phyloP scores from a whole-genome alignment of 2,797 vertebrate species.

The Sebastes steindachneri region DNA sequence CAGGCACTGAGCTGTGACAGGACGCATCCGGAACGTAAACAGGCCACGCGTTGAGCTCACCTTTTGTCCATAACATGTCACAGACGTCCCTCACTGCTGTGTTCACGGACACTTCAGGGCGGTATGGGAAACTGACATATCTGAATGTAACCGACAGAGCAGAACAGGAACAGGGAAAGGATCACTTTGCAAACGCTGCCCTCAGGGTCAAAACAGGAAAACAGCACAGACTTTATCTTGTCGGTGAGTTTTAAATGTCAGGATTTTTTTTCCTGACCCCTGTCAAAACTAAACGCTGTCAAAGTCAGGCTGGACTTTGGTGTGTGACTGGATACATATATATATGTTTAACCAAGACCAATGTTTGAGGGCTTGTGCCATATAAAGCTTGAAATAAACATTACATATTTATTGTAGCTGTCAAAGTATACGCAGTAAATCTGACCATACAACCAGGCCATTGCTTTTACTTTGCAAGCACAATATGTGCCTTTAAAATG shows the following conservation, averaged over 20 bases:
- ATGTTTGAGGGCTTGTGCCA: not conserved
- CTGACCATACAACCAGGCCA: not conserved
- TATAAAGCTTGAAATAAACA: not conserved
- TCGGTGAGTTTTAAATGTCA: slow-evolving; percentile 63
- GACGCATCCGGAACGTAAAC: slow-evolving; percentile 45
- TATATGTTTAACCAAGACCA: slow-evolving; percentile 7
- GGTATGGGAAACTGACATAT: slow-evolving; percentile 29
- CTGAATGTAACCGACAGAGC: slow-evolving; percentile 45
- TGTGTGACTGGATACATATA: slow-evolving; percentile 14
- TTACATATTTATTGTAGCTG: not conserved
- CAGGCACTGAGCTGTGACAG: slow-evolving; percentile 33
- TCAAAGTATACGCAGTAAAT: slow-evolving; percentile 11
- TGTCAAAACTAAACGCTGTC: slow-evolving; percentile 51
- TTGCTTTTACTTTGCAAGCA: not conserved
- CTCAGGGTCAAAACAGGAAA: slow-evolving; percentile 40
- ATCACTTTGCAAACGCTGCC: slow-evolving; percentile 55
- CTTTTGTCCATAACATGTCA: slow-evolving; percentile 43
- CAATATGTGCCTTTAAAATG: not conserved
- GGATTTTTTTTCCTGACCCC: slow-evolving; percentile 44
- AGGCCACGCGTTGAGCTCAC: slow-evolving; percentile 37
- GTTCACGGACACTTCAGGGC: slow-evolving; percentile 18
- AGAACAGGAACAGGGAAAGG: slow-evolving; percentile 41
- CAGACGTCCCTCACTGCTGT: slow-evolving; percentile 23
- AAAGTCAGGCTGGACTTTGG: slow-evolving; percentile 29
- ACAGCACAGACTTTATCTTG: slow-evolving; percentile 53